Conservation (phyloP, 2,888 invertebrate species). For the Dione vanillae region DNA sequence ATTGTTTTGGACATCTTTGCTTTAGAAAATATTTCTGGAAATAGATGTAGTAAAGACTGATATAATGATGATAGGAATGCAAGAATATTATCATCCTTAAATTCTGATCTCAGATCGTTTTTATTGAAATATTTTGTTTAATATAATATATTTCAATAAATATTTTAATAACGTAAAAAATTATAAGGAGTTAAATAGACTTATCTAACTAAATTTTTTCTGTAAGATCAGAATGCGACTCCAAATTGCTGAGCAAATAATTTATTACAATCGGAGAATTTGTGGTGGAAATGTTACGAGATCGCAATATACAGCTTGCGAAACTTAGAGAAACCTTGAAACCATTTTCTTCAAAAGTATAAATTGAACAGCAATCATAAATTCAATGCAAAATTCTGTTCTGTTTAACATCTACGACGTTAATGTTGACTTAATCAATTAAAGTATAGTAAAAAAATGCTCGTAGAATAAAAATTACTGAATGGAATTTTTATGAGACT, state of each 20-base stretch:
- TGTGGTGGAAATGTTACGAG: slow-evolving; percentile 1
- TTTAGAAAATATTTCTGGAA: no score
- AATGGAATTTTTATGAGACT: no score
- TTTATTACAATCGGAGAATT: slow-evolving; percentile 12
- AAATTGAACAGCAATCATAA: not conserved
- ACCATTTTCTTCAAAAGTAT: not conserved
- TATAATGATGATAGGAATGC: no score
- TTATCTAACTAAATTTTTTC: slow-evolving; percentile 8
- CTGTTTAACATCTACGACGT: not conserved
- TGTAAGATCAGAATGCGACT: slow-evolving; percentile 5
- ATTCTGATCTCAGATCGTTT: no score
- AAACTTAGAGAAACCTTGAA: not conserved
- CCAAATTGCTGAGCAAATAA: slow-evolving; percentile 14
- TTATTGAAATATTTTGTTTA: no score
- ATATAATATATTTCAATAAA: no score
- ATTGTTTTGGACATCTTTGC: not conserved
- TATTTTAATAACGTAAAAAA: not conserved
- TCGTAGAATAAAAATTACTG: no score
- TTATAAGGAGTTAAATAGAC: not conserved
- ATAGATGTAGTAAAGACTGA: no score
- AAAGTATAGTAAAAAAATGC: no score
- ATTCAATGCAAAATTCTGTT: not conserved
- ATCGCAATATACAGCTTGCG: slow-evolving; percentile 17
- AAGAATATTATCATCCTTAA: no score
- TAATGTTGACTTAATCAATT: no score